Base-by-base conservation (phyloP, 37 sponge, comb jelly and placozoan genomes). In the Cliona cf. orientalis region DNA sequence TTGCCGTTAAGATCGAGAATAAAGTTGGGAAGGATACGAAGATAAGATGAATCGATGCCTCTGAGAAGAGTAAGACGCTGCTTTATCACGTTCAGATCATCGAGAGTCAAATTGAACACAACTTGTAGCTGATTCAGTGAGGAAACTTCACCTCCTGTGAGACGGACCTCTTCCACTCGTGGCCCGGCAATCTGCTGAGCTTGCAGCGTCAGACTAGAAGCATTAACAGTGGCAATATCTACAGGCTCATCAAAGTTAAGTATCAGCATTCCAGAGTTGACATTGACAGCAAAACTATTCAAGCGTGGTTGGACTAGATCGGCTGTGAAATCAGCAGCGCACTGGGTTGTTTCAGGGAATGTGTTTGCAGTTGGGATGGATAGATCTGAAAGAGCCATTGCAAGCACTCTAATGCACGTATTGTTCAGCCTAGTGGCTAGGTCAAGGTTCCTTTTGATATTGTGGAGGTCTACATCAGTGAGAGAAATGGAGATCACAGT, bases 181-280 rank as follows among this genome's bases (percentile, higher is more conserved):
- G 42, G 33, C 22, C 46, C 28, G 0, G 68, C 68, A 3, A 33
- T 46, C 2, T 9, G 43, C 14, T 57, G 17, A 21, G 90, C 38
- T 57, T 81, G 91, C 23, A 96, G 67, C 5, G 89, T 89, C 44
- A 96, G 31, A 28, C 66, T 35, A 22, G 89, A 88, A 4, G 83
- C 31, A 67, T 91, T 81, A n/a, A 96, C 46, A 6, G 89, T 88
- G 32, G 49, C 64, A 42, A 67, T 84, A 68, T 96, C 85, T 29
- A 96, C 45, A 4, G 97, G 97, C 60, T 96, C 97, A 63, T 96
- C 87, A 80, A 96, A 96, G 25, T 69, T 71, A 38, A 96, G 56
- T 25, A 63, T 59, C 62, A 96, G 75, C 14, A 49, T 42, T 5
- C 84, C 64, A 26, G 44, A 29, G 45, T 96, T 88, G 22, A 96